Conservation (phyloP, 2,888 invertebrate genomes). For the Pecten maximus region DNA sequence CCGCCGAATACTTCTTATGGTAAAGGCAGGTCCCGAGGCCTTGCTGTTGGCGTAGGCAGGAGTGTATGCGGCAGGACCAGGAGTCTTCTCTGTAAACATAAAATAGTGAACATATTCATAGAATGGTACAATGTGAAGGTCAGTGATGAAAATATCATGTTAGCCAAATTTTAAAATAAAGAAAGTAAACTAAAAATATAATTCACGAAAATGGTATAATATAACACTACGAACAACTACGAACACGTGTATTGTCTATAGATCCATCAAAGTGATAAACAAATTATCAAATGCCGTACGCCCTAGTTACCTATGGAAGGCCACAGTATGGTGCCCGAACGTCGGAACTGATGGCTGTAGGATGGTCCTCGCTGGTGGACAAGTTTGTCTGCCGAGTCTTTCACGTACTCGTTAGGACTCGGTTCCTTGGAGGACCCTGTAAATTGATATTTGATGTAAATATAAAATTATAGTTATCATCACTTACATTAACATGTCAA, state of each 20-base stretch:
- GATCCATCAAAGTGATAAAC: no score
- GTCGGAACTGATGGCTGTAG: slow-evolving; percentile 73
- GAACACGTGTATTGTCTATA: no score
- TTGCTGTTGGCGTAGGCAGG: slow-evolving; percentile 62
- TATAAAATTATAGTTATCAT: no score
- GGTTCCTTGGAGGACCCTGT: slow-evolving; percentile 73
- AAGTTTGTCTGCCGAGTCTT: slow-evolving; percentile 67
- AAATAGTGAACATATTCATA: no score
- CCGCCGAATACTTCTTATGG: slow-evolving; percentile 74
- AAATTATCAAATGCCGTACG: no score
- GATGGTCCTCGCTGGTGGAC: slow-evolving; percentile 64
- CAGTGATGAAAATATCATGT: no score
- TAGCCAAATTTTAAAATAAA: no score
- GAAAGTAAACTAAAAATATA: no score
- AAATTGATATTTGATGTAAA: no score
- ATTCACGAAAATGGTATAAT: not conserved
- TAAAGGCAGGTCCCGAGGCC: slow-evolving; percentile 70
- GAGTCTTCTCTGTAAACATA: slow-evolving; percentile 71
- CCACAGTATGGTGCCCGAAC: slow-evolving; percentile 77
- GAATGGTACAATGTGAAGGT: no score
- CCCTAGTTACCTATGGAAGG: slow-evolving; percentile 63
- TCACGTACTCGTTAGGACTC: slow-evolving; percentile 73
- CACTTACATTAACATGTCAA: no score
- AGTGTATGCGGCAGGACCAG: slow-evolving; percentile 76
- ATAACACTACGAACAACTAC: no score